Evolutionary conservation across 2,797 vertebrate genomes (phyloP), one percentile per base, ranked within the genome.

Genomic region (Cottoperca gobio): DNA sequence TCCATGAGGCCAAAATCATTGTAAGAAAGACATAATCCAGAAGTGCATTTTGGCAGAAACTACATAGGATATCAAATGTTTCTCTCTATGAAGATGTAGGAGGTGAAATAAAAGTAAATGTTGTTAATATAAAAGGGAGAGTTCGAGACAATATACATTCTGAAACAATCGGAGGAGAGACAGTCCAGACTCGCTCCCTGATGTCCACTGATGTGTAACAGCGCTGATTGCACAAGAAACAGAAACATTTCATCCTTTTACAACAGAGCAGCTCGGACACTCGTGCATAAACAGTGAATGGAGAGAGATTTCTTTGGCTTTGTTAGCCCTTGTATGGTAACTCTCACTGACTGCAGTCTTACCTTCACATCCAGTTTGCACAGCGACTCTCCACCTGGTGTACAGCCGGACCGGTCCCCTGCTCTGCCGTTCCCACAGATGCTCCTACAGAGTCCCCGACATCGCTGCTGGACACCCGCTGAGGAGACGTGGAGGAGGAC

Each of bases 341-440:
- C 45, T n/a, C 24, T 59, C 40, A 26, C 26, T 17, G 0, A 67
- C 13, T 31, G 23, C 53, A 1, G 13, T 43, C 79, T 69, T 82
- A 92, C 92, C 92, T 91, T 87, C 76, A 86, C 84, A 79, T 88
- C 83, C 77, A 88, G 82, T 10, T 55, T 45, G 68, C 67, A 75
- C 65, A 53, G 73, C 10, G 26, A 67, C 67, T 52, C 48, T 62
- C 78, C 78, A 39, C 65, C 83, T 48, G 65, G 45, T 59, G 67
- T 50, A 67, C 70, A 43, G 66, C 39, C 3, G 0, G n/a, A 60
- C 62, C 42, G 0, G n/a, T 63, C 65, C 46, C 10, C 52, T 2
- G 52, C 62, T 24, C 21, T 1, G 28, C n/a, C 8, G 26, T n/a
- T 43, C 70, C 69, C 55, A 72, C 24, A 19, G 46, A 35, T 31